These are phyloP conservation scores for Cranoglanis bouderius DNA, from an alignment of 2,113 vertebrate species.

Conservation along the genomic window DNA sequence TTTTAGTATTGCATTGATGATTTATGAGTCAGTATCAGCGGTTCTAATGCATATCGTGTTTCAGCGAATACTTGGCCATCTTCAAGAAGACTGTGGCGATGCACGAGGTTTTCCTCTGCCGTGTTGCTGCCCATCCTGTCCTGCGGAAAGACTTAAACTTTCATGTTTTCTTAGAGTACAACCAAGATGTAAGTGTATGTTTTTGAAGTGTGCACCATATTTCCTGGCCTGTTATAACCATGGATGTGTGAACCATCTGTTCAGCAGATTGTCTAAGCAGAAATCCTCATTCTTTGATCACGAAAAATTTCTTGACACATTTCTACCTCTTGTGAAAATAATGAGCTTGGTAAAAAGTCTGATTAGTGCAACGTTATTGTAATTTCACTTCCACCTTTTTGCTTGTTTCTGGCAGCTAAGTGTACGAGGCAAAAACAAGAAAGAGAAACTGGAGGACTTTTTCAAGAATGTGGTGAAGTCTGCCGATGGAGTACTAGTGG, in stretches of 20 bases:
- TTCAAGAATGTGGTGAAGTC: conserved; percentile 99
- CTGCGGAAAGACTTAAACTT: conserved; percentile 98
- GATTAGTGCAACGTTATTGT: not conserved
- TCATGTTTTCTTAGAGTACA: conserved; percentile 98
- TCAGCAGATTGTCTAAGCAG: not conserved
- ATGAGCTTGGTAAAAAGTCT: not conserved
- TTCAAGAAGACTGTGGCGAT: conserved; percentile 99
- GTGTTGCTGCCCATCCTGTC: conserved; percentile 95
- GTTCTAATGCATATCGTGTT: conserved; percentile 54
- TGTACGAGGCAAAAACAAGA: conserved; percentile 98
- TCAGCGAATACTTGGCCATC: conserved; percentile 97
- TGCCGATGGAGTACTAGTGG: conserved; percentile 96
- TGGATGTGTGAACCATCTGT: not conserved
- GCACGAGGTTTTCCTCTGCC: conserved; percentile 98
- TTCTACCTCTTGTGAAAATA: not conserved
- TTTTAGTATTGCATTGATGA: not conserved
- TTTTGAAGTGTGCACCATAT: not conserved
- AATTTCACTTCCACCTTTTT: not conserved
- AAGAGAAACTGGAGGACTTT: conserved; percentile 98
- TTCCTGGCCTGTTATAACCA: not conserved
- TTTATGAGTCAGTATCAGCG: not conserved
- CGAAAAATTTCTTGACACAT: not conserved
- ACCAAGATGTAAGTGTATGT: conserved; percentile 91
- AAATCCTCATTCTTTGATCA: not conserved
- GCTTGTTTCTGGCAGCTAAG: conserved; percentile 80